These are phyloP conservation scores for Syrmaticus mikado DNA, from an alignment of 2,113 vertebrate species.

Conservation along the genomic window DNA sequence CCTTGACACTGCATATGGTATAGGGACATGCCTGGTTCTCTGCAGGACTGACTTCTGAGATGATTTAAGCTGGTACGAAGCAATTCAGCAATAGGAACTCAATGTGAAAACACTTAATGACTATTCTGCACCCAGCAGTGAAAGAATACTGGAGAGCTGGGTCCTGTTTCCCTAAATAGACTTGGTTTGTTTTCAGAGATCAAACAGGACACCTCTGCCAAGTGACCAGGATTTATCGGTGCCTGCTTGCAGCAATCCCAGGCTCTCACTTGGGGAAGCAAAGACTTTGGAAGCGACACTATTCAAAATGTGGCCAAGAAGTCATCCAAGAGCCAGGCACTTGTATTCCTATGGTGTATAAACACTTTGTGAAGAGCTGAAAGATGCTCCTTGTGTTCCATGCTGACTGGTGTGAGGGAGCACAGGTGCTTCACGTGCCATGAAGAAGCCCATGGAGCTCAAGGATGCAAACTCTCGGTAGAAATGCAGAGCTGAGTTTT, in stretches of 20 bases:
- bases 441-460: not conserved
- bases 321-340: not conserved
- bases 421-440: not conserved
- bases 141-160: not conserved
- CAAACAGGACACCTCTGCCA: not conserved
- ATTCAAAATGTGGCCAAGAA: not conserved
- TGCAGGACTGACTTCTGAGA: not conserved
- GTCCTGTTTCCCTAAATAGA: not conserved
- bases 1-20: not conserved
- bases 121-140: not conserved
- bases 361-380: not conserved
- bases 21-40: not conserved
- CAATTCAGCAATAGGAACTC: not conserved
- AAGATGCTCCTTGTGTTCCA: not conserved
- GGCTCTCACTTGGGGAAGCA: not conserved
- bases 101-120: not conserved
- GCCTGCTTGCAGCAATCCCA: not conserved
- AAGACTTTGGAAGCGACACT: not conserved
- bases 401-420: not conserved
- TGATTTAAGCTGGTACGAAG: not conserved
- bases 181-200: not conserved
- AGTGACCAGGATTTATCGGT: not conserved
- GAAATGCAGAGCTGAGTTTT: not conserved
- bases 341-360: not conserved
- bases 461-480: not conserved